These are phyloP conservation scores for Drosophila hawaiiensis DNA, from an alignment of 2,888 invertebrate species.

Conservation along the genomic window DNA sequence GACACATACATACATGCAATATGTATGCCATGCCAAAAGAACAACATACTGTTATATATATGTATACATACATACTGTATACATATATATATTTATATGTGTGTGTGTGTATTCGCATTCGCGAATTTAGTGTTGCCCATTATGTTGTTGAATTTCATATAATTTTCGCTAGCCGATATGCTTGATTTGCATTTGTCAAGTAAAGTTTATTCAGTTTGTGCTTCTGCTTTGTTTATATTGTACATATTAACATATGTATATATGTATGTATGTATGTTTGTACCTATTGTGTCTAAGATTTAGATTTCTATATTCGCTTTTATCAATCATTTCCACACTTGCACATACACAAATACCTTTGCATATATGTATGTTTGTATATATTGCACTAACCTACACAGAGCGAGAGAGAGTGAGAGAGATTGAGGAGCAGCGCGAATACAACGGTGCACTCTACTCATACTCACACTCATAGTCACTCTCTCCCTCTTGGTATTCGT, in stretches of 20 bases:
- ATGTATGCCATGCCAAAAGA: background rate
- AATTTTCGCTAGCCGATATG: slow-evolving; percentile 35
- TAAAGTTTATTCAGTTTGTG: slow-evolving; percentile 9
- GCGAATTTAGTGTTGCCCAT: slow-evolving; percentile 4
- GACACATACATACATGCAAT: background rate
- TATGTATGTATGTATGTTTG: background rate
- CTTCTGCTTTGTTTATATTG: background rate
- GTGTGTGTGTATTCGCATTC: background rate
- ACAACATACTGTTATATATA: background rate
- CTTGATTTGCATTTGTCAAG: slow-evolving; percentile 34
- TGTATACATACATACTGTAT: background rate
- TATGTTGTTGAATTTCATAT: slow-evolving; percentile 33
- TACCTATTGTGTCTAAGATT: slow-evolving; percentile 12
- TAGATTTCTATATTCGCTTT: slow-evolving; percentile 15
- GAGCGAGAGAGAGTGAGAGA: slow-evolving; percentile 8
- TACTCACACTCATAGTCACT: background rate
- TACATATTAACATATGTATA: background rate
- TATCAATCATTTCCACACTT: slow-evolving; percentile 20
- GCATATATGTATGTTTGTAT: slow-evolving; percentile 1
- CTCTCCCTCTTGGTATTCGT: background rate
- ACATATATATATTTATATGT: background rate
- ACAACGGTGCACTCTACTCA: slow-evolving; percentile 21
- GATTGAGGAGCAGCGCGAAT: slow-evolving; percentile 18
- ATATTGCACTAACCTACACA: slow-evolving; percentile 20
- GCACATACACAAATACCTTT: background rate